phyloP scores from a whole-genome alignment of 2,113 vertebrate species.

The Gymnorhina tibicen region DNA sequence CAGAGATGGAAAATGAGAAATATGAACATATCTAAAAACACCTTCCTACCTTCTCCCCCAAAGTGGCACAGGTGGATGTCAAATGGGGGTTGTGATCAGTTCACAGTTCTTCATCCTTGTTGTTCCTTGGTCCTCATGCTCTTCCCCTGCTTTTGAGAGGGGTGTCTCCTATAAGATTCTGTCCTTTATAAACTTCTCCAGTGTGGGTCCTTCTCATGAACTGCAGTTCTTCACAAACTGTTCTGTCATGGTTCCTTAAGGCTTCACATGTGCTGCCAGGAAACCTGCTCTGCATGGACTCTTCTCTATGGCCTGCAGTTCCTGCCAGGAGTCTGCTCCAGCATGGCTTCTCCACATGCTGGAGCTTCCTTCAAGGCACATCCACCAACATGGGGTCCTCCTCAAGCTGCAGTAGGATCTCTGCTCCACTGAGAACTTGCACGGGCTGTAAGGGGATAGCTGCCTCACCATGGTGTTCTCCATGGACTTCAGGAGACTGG shows the following conservation, averaged over 20 bases:
- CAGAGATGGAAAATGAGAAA: not conserved
- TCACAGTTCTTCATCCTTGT: not conserved
- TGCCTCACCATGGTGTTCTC: not conserved
- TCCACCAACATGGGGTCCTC: not conserved
- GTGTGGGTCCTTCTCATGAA: not conserved
- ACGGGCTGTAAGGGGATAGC: not conserved
- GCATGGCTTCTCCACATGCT: not conserved
- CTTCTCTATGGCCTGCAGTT: not conserved
- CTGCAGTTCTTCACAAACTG: not conserved
- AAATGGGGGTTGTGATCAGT: not conserved
- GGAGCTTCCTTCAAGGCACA: not conserved
- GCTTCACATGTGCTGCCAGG: not conserved
- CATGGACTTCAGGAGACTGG: no score
- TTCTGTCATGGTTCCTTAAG: not conserved
- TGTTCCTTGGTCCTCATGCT: accelerated
- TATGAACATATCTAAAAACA: not conserved
- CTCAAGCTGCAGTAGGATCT: not conserved
- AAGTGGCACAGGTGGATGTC: accelerated
- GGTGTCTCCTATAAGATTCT: not conserved
- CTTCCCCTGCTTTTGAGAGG: not conserved
- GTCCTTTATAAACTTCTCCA: not conserved
- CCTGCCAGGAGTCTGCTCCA: not conserved
- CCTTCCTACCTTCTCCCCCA: accelerated
- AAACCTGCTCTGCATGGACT: not conserved
- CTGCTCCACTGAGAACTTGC: not conserved